Base-by-base conservation (phyloP, 2,113 vertebrate genomes). In the Sclerurus mexicanus region DNA sequence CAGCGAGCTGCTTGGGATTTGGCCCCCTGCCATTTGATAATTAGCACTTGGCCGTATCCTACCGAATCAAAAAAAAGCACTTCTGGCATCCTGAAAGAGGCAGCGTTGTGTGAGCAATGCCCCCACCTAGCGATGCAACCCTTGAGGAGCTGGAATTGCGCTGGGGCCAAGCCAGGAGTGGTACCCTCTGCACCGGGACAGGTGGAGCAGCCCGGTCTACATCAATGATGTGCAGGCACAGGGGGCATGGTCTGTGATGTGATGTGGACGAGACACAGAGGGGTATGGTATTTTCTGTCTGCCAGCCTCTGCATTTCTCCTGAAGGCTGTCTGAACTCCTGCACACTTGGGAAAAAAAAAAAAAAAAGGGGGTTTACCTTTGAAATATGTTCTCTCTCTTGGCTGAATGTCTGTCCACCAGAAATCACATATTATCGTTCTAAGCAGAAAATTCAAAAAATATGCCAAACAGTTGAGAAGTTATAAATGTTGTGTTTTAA, bases 61-160 rank as follows among this genome's bases (percentile, higher is more conserved):
- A 4, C 15, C 0, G 1, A n/a, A 46, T 42, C 40, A 42, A 42
- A 42, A 42, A 42, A 67, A 71, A 24, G 5, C 30, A 1, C 4
- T 11, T 31, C 49, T 37, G 23, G 10, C 25, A 44, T 23, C 8
- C 28, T 21, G 31, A 10, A 18, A 56, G 39, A 27, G 7, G 17
- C 24, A 33, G 47, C 1, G 16, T 14, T 62, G 28, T 30, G 31
- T 42, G 21, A 80, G 49, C 44, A 76, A 76, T 76, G 66, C 20
- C 19, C 50, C 74, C 42, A 73, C 33, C 73, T 80, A 67, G 67
- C 0, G 17, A 59, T 50, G 11, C 19, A 88, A 21, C 7, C 2
- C 6, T 21, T 30, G 15, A 18, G 10, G 10, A 8, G 14, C 60
- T 28, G 53, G 30, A 72, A 27, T 33, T 49, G 13, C 12, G 5